These are phyloP conservation scores for Anthophora plumipes DNA, from an alignment of 2,888 invertebrate genomes.

Conservation along the genomic window DNA sequence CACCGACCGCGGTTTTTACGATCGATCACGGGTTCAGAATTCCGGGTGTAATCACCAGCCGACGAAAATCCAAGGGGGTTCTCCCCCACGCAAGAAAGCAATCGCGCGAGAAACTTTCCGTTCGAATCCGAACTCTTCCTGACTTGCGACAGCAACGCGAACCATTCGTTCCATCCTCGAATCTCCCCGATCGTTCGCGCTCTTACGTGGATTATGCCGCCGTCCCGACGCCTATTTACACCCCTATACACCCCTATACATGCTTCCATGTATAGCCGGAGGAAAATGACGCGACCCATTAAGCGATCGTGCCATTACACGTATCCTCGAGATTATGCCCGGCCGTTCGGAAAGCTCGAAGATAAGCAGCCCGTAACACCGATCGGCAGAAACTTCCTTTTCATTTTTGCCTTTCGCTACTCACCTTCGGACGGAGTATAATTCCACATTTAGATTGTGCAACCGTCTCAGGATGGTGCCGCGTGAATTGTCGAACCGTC, in stretches of 20 bases:
- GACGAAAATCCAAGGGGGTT: too few species aligned
- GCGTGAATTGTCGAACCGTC: too few species aligned
- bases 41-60: not conserved
- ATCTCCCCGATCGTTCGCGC: slow-evolving; percentile 16
- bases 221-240: not conserved
- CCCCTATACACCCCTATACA: not conserved
- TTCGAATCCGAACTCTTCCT: not conserved
- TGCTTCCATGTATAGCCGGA: not conserved
- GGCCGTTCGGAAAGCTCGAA: slow-evolving; percentile 11
- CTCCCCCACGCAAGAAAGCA: too few species aligned
- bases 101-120: slow-evolving; percentile 11
- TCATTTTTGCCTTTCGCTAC: too few species aligned
- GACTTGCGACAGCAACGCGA: not conserved
- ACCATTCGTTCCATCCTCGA: not conserved
- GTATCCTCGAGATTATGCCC: slow-evolving; percentile 9
- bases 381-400: not conserved
- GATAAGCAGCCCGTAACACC: not conserved
- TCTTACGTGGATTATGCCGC: not conserved
- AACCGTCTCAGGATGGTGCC: too few species aligned
- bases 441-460: too few species aligned
- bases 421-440: too few species aligned
- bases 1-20: too few species aligned
- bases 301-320: not conserved
- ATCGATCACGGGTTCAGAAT: too few species aligned
- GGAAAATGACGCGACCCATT: slow-evolving; percentile 11